These are phyloP conservation scores for Paguma larvata DNA, from an alignment of 2,797 vertebrate species.

Conservation along the genomic window DNA sequence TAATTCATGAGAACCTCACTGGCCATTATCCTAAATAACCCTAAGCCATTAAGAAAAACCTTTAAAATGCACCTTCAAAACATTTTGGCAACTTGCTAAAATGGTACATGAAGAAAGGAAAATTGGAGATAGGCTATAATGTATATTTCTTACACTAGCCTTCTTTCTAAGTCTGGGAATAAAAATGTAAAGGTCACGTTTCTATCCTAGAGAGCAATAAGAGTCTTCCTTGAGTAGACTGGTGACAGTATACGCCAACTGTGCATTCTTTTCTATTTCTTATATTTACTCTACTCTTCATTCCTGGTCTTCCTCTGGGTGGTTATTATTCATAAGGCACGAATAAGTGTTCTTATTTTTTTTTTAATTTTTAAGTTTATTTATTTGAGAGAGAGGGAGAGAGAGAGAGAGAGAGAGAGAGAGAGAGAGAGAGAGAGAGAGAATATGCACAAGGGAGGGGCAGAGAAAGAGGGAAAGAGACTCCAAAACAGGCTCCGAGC, in stretches of 20 bases:
- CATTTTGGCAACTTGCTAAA: neutral
- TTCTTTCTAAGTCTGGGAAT: neutral
- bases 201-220: neutral
- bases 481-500: too few relatives aligned
- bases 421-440: too few relatives aligned
- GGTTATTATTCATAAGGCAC: neutral
- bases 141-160: neutral
- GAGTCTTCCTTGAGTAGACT: neutral
- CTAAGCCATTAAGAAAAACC: neutral
- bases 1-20: neutral
- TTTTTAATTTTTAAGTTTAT: too few relatives aligned
- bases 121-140: neutral
- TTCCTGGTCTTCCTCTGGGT: neutral
- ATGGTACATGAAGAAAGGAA: neutral
- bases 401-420: too few relatives aligned
- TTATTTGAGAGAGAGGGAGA: too few relatives aligned
- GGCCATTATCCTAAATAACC: neutral
- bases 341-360: neutral
- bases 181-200: neutral
- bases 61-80: conserved; percentile 16
- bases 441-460: too few relatives aligned
- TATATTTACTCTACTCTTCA: neutral
- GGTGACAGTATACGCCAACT: neutral
- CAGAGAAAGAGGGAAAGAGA: too few relatives aligned
- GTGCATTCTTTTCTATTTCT: neutral